Percentiles rank a stretch among this genome's conserved stretches.
phyloP scores from a whole-genome alignment of 2,888 invertebrate genomes.

The Alcis repandata region DNA sequence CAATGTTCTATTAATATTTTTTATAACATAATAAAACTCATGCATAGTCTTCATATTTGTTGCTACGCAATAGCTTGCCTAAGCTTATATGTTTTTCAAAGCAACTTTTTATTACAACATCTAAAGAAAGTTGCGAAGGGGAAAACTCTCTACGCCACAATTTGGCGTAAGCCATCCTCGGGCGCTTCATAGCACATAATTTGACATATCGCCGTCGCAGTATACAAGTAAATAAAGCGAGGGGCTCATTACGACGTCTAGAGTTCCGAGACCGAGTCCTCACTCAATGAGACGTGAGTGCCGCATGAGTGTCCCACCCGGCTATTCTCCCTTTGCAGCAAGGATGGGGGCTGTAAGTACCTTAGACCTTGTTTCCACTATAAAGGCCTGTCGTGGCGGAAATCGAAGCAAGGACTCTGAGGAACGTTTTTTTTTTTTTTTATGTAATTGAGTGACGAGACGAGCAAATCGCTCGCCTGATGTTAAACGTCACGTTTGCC shows the following conservation, averaged over 20 bases:
- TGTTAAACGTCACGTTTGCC: too few species aligned
- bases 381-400: background rate
- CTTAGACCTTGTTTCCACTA: conserved; percentile 8
- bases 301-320: conserved; percentile 58
- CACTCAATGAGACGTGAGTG: conserved; percentile 69
- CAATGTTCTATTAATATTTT: background rate
- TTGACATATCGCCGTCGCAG: conserved; percentile 34
- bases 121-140: conserved; percentile 11
- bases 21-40: background rate
- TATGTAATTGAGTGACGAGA: too few species aligned
- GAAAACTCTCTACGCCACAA: conserved; percentile 11
- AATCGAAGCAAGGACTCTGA: background rate
- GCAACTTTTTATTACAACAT: conserved; percentile 1
- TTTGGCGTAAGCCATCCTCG: conserved; percentile 16
- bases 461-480: too few species aligned
- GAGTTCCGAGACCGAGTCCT: conserved; percentile 61
- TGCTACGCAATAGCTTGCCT: background rate
- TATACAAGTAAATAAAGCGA: conserved; percentile 48
- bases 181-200: conserved; percentile 19
- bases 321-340: conserved; percentile 49
- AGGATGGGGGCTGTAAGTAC: conserved; percentile 45
- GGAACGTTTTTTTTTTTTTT: too few species aligned
- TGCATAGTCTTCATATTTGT: background rate
- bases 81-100: background rate
- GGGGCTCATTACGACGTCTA: conserved; percentile 74